These are phyloP conservation scores for Eutolmus rufibarbis DNA, from an alignment of 2,888 invertebrate species.

Conservation along the genomic window DNA sequence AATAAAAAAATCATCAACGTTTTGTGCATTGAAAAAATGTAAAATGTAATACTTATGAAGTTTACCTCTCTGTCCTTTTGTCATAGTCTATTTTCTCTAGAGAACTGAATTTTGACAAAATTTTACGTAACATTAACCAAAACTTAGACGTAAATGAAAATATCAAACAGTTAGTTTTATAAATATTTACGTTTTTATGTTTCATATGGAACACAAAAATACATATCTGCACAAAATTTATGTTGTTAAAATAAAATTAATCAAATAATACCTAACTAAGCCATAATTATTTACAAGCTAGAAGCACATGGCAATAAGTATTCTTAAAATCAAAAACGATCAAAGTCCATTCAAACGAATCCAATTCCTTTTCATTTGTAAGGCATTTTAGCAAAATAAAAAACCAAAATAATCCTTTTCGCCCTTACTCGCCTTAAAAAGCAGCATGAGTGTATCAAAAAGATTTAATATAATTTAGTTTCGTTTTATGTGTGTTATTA, in stretches of 20 bases:
- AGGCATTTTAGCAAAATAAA: background rate
- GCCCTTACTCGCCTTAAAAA: background rate
- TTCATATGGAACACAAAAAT: no score
- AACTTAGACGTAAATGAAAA: no score
- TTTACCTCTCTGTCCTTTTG: no score
- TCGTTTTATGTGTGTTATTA: constrained; percentile 21
- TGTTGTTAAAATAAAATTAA: background rate
- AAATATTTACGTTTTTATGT: no score
- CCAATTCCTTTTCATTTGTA: background rate
- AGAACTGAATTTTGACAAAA: no score
- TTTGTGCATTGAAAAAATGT: no score
- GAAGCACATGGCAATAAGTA: background rate
- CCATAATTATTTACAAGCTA: background rate
- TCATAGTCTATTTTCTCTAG: no score
- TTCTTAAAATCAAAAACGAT: background rate
- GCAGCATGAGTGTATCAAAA: constrained; percentile 21
- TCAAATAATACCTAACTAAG: background rate
- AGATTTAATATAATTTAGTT: background rate
- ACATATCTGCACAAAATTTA: background rate
- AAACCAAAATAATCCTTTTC: background rate
- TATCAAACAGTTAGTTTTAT: background rate
- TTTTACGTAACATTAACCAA: no score
- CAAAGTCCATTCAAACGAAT: background rate
- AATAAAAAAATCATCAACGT: no score
- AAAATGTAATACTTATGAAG: no score